These are phyloP conservation scores for Liolophura sinensis DNA, from an alignment of 1,140 invertebrate genomes.

Conservation along the genomic window DNA sequence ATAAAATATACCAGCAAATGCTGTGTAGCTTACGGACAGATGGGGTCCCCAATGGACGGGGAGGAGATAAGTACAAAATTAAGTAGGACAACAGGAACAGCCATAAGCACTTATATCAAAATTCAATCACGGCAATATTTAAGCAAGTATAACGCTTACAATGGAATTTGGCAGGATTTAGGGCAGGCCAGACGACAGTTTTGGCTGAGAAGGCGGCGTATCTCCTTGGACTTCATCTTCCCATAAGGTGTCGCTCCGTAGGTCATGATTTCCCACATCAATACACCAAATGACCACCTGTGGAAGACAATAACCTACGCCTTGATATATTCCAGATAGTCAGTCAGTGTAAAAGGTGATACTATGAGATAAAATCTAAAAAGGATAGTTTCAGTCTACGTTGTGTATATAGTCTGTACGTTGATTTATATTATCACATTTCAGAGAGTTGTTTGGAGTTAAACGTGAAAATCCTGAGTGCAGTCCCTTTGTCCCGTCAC, in stretches of 20 bases:
- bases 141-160: slow-evolving; percentile 50
- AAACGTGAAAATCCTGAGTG: neutral
- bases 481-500: too few relatives aligned
- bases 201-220: slow-evolving; percentile 65
- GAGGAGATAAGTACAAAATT: neutral
- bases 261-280: slow-evolving; percentile 61
- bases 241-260: slow-evolving; percentile 75
- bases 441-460: neutral
- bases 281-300: slow-evolving; percentile 61
- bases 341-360: slow-evolving; percentile 57
- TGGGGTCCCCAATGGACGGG: too few relatives aligned
- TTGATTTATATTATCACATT: neutral
- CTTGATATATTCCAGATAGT: too few relatives aligned
- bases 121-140: too few relatives aligned
- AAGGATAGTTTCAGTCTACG: neutral
- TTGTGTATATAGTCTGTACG: neutral
- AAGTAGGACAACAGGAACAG: neutral
- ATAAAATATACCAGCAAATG: too few relatives aligned
- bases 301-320: slow-evolving; percentile 6
- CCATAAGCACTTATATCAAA: neutral
- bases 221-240: slow-evolving; percentile 75
- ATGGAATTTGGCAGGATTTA: slow-evolving; percentile 39
- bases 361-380: slow-evolving; percentile 55
- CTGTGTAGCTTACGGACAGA: too few relatives aligned
- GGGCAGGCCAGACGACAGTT: slow-evolving; percentile 48